A percentile compares a stretch with the other conserved stretches of the same genome.
phyloP scores from a whole-genome alignment of 1,140 invertebrate genomes.

The Adelges cooleyi region DNA sequence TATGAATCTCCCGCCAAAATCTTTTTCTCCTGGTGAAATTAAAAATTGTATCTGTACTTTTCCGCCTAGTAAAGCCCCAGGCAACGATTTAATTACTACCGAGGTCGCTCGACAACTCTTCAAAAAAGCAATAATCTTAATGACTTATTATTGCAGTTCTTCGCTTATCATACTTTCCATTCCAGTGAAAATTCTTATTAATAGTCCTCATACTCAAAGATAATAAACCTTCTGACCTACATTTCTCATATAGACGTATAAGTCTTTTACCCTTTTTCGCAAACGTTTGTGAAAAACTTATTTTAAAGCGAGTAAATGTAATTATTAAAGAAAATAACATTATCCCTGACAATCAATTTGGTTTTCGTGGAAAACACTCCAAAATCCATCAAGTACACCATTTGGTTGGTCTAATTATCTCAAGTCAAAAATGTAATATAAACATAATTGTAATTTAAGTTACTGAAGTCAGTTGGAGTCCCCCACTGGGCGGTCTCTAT shows the following conservation, averaged over 20 bases:
- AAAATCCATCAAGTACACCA: too few species aligned
- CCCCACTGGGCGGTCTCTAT: too few species aligned
- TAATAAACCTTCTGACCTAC: conserved; percentile 34
- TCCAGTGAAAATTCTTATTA: too few species aligned
- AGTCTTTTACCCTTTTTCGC: conserved; percentile 35
- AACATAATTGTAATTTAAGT: too few species aligned
- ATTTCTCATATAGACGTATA: conserved; percentile 36
- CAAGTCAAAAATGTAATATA: too few species aligned
- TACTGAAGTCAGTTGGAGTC: too few species aligned
- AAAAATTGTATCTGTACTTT: neutral
- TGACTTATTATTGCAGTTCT: conserved; percentile 20
- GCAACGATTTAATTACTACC: too few species aligned
- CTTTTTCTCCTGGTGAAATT: neutral
- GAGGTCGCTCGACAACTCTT: neutral
- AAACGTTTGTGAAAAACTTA: conserved; percentile 36
- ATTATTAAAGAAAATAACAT: conserved; percentile 28
- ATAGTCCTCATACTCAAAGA: conserved; percentile 30
- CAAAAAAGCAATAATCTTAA: conserved; percentile 19
- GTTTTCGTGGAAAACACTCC: too few species aligned
- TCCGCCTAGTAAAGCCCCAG: neutral
- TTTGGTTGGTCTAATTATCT: too few species aligned
- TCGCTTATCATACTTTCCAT: too few species aligned
- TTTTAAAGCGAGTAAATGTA: conserved; percentile 33
- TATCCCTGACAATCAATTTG: too few species aligned
- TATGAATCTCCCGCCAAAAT: neutral